Evolutionary conservation across 2,888 invertebrate species (phyloP).

Genomic region (Adelphocoris suturalis): DNA sequence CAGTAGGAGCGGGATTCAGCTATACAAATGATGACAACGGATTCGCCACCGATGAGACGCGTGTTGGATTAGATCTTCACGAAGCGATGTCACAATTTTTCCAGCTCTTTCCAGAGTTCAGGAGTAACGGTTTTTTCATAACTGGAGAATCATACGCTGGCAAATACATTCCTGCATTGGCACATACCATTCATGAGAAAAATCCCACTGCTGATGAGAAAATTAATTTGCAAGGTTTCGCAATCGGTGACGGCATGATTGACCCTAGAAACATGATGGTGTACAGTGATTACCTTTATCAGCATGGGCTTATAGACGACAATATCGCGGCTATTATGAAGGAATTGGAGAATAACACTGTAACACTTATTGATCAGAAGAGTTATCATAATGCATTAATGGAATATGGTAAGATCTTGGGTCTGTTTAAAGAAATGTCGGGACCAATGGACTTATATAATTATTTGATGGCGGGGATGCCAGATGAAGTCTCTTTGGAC

Average conservation of each 20-base stretch:
- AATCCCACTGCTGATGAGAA: conserved; percentile 79
- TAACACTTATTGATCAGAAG: conserved; percentile 45
- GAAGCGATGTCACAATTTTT: conserved; percentile 82
- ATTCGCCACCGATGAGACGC: conserved; percentile 81
- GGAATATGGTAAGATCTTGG: conserved; percentile 51
- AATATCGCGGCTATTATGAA: conserved; percentile 76
- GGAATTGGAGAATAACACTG: conserved; percentile 68
- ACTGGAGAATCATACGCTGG: conserved; percentile 92
- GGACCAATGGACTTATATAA: conserved; percentile 81
- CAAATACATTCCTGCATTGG: conserved; percentile 81
- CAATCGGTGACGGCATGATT: conserved; percentile 81
- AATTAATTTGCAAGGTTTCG: conserved; percentile 81
- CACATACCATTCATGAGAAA: conserved; percentile 80
- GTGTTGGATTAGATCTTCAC: conserved; percentile 82
- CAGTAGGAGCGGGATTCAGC: conserved; percentile 84
- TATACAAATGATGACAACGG: conserved; percentile 81
- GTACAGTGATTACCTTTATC: conserved; percentile 81
- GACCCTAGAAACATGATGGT: conserved; percentile 81
- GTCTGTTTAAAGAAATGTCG: not conserved
- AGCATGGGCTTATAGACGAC: conserved; percentile 79
- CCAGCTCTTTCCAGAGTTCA: conserved; percentile 81
- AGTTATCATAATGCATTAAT: conserved; percentile 61
- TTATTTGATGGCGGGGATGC: conserved; percentile 79
- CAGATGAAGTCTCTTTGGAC: not conserved
- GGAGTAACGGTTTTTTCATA: conserved; percentile 82